These are phyloP conservation scores for Lycaon pictus DNA, from an alignment of 2,113 vertebrate species.

Conservation along the genomic window DNA sequence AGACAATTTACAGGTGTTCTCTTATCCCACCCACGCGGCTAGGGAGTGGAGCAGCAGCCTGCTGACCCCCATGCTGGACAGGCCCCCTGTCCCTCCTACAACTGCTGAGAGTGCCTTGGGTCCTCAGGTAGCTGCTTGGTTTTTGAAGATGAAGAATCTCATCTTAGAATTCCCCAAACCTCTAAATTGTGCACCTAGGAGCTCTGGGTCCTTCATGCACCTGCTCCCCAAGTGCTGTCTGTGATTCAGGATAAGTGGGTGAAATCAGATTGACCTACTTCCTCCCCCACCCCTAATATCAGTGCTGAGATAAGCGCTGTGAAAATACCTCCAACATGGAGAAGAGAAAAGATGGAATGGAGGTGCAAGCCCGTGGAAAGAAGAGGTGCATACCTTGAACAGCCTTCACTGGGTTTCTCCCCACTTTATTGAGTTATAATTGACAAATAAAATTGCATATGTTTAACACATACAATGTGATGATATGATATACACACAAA, in stretches of 20 bases:
- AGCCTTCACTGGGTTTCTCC: background rate
- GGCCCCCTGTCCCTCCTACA: background rate
- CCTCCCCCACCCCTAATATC: fast-evolving
- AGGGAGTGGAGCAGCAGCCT: background rate
- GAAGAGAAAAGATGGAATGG: background rate
- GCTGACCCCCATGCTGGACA: background rate
- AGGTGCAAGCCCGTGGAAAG: background rate
- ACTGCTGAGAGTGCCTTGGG: background rate
- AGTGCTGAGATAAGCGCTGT: background rate
- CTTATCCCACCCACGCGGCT: fast-evolving
- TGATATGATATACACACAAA: background rate
- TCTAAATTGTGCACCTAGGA: background rate
- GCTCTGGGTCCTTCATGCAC: background rate
- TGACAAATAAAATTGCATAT: background rate
- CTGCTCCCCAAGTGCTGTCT: background rate
- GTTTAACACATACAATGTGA: background rate
- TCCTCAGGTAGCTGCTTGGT: background rate
- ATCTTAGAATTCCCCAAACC: background rate
- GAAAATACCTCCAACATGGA: too few relatives aligned
- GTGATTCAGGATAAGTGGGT: fast-evolving
- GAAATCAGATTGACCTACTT: too few relatives aligned
- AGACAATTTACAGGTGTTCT: background rate
- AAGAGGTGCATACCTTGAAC: background rate
- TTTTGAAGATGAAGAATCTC: background rate
- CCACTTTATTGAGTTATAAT: background rate